phyloP scores from a whole-genome alignment of 53 echinoderm and acorn worm genomes.

The Glandiceps talaboti region DNA sequence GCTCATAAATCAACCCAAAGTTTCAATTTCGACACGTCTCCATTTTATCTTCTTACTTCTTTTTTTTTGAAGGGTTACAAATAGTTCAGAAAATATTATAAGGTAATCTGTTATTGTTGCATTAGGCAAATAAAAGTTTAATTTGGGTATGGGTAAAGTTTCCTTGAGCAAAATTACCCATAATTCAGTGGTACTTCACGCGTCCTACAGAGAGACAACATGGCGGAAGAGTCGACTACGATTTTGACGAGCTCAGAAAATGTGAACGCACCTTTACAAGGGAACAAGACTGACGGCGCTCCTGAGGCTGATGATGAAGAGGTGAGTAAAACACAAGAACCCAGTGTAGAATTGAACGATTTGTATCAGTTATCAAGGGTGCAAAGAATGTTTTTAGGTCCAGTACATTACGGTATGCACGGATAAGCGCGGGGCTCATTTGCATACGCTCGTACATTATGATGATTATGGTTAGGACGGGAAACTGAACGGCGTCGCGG shows the following conservation, averaged over 20 bases:
- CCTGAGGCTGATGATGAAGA: neutral
- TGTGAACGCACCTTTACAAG: neutral
- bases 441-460: neutral
- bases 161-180: neutral
- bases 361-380: too few relatives aligned
- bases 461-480: neutral
- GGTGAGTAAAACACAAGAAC: too few relatives aligned
- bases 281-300: neutral
- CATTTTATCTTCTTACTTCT: too few relatives aligned
- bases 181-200: neutral
- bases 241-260: neutral
- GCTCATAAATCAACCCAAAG: too few relatives aligned
- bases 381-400: too few relatives aligned
- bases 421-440: neutral
- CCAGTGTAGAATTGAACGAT: too few relatives aligned
- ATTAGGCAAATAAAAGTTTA: too few relatives aligned
- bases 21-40: too few relatives aligned
- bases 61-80: too few relatives aligned
- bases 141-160: too few relatives aligned
- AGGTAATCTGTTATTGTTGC: too few relatives aligned
- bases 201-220: neutral
- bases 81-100: too few relatives aligned
- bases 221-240: neutral
- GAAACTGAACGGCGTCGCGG: neutral
- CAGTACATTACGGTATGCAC: neutral